phyloP scores from a whole-genome alignment of 1,140 invertebrate species.

The Zaprionus inermis region DNA sequence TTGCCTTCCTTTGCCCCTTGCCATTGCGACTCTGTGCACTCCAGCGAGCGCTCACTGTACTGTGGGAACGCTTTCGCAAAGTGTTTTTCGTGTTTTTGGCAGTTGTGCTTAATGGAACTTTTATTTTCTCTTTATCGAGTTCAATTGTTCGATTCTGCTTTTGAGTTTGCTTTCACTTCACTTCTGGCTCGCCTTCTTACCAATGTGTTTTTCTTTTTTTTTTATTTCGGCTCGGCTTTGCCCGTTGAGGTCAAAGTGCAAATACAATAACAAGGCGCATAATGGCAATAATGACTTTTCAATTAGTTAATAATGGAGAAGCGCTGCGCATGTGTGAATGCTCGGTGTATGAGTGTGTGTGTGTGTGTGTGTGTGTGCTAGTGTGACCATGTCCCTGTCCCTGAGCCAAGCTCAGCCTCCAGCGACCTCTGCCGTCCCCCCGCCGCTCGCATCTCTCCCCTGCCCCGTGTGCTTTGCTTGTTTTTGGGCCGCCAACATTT shows the following conservation, averaged over 20 bases:
- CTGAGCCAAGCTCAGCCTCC: slow-evolving; percentile 29
- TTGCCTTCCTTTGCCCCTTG: slow-evolving; percentile 36
- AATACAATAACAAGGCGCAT: slow-evolving; percentile 31
- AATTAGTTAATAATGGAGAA: slow-evolving; percentile 75
- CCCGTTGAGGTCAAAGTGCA: slow-evolving; percentile 78
- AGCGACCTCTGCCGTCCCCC: slow-evolving; percentile 1
- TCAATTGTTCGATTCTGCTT: slow-evolving; percentile 48
- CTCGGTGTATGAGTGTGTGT: background rate
- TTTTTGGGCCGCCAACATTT: slow-evolving; percentile 60
- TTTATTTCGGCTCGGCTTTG: background rate
- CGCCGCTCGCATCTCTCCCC: slow-evolving; percentile 14
- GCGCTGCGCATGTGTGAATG: slow-evolving; percentile 52
- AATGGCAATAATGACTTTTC: slow-evolving; percentile 64
- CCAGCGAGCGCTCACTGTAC: slow-evolving; percentile 6
- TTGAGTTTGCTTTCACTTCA: slow-evolving; percentile 12
- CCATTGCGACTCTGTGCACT: background rate
- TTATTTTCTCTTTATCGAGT: slow-evolving; percentile 62
- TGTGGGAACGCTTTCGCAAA: slow-evolving; percentile 31
- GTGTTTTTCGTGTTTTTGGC: slow-evolving; percentile 68
- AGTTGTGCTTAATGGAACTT: slow-evolving; percentile 77
- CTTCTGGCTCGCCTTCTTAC: slow-evolving; percentile 18
- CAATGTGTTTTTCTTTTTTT: background rate
- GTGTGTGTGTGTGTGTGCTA: background rate
- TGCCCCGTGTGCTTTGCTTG: slow-evolving; percentile 7
- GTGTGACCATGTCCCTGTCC: slow-evolving; percentile 73